phyloP scores from a whole-genome alignment of 2,888 invertebrate genomes.

The Conistra vaccinii region DNA sequence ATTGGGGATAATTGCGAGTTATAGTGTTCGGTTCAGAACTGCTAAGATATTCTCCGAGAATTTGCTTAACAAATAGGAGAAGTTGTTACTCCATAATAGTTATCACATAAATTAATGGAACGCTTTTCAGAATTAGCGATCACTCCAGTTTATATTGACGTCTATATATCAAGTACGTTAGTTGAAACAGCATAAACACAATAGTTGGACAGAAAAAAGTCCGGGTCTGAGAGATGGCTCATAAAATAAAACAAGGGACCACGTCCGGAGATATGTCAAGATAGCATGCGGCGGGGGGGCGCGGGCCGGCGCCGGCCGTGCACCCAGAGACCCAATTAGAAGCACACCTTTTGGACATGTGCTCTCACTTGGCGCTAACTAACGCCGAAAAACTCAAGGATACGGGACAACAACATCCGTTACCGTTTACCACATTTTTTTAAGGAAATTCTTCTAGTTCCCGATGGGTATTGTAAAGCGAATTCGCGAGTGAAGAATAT shows the following conservation, averaged over 20 bases:
- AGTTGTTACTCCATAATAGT: slow-evolving; percentile 66
- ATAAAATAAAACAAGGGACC: slow-evolving; percentile 90
- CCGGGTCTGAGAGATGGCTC: slow-evolving; percentile 86
- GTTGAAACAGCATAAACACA: slow-evolving; percentile 83
- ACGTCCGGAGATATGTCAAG: slow-evolving; percentile 90
- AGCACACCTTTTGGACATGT: slow-evolving; percentile 90
- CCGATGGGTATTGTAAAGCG: slow-evolving; percentile 18
- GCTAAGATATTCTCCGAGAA: slow-evolving; percentile 46
- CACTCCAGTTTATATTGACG: slow-evolving; percentile 77
- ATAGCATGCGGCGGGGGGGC: slow-evolving; percentile 87
- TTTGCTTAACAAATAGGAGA: slow-evolving; percentile 46
- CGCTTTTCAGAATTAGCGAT: slow-evolving; percentile 79
- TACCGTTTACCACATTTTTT: slow-evolving; percentile 84
- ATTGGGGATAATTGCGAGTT: slow-evolving; percentile 23
- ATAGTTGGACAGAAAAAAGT: slow-evolving; percentile 83
- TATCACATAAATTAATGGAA: slow-evolving; percentile 69
- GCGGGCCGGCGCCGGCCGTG: slow-evolving; percentile 81
- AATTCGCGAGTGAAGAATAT: slow-evolving; percentile 31
- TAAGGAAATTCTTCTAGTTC: slow-evolving; percentile 50
- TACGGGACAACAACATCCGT: slow-evolving; percentile 83
- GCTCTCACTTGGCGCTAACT: slow-evolving; percentile 86
- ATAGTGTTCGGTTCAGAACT: slow-evolving; percentile 18
- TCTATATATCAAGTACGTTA: slow-evolving; percentile 84
- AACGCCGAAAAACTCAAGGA: slow-evolving; percentile 84
- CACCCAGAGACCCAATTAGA: slow-evolving; percentile 89